Percentiles rank a stretch among this genome's conserved stretches.
phyloP scores from a whole-genome alignment of 2,888 invertebrate species.

The Drosophila algonquin region DNA sequence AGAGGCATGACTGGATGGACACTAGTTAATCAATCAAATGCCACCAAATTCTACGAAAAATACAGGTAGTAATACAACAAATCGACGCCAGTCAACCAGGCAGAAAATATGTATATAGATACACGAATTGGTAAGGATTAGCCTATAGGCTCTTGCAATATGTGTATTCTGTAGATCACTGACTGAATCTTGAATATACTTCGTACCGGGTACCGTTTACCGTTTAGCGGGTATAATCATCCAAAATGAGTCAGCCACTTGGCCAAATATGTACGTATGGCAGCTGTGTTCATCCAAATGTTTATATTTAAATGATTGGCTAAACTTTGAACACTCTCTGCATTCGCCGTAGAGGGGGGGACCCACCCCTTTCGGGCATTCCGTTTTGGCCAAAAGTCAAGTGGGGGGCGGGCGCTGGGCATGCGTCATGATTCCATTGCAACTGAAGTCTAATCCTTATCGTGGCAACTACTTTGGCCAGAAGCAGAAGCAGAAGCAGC shows the following conservation, averaged over 20 bases:
- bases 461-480: conserved; percentile 19
- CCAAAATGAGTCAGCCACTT: neutral
- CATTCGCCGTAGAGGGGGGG: conserved; percentile 6
- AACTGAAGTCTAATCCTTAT: conserved; percentile 48
- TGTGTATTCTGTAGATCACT: neutral
- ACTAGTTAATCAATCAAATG: conserved; percentile 36
- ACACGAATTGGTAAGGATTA: neutral
- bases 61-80: conserved; percentile 4
- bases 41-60: conserved; percentile 20
- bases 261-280: neutral
- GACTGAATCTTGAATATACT: too few species aligned
- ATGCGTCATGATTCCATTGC: conserved; percentile 58
- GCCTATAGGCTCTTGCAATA: too few species aligned
- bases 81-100: neutral
- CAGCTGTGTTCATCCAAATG: conserved; percentile 21
- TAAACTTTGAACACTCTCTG: conserved; percentile 43
- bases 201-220: neutral
- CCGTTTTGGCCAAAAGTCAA: conserved; percentile 61
- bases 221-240: neutral
- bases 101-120: neutral
- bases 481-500: neutral
- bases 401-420: conserved; percentile 22
- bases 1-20: conserved; percentile 1
- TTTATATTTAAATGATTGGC: conserved; percentile 36
- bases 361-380: conserved; percentile 44